Percentiles rank a stretch among this genome's conserved stretches.
Conservation (phyloP, 2,888 invertebrate genomes). For the Cyaniris semiargus region DNA sequence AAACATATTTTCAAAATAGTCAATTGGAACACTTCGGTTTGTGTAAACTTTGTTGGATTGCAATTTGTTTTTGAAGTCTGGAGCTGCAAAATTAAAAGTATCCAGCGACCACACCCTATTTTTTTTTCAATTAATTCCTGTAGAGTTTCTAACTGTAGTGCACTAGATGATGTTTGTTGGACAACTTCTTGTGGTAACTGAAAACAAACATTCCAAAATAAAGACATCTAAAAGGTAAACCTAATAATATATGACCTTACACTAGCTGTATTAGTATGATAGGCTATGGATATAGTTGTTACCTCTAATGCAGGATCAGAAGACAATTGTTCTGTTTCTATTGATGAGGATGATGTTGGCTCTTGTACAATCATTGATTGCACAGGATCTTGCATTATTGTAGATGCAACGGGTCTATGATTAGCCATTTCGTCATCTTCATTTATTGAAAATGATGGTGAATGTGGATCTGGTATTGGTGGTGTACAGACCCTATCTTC, state of each 20-base stretch:
- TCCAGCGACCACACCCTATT: conserved; percentile 25
- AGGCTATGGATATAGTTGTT: conserved; percentile 1
- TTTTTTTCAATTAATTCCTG: not conserved
- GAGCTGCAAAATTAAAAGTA: too few relatives aligned
- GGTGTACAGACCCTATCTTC: not conserved
- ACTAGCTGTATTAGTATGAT: conserved; percentile 1
- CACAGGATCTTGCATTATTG: conserved; percentile 5
- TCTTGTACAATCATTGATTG: not conserved
- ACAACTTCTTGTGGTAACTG: not conserved
- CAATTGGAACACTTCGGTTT: too few relatives aligned
- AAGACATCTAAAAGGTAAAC: not conserved
- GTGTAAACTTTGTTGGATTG: too few relatives aligned
- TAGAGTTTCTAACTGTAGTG: not conserved
- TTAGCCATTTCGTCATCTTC: not conserved
- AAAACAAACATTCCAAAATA: not conserved
- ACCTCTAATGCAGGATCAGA: conserved; percentile 1
- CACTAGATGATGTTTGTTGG: not conserved
- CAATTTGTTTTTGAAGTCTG: too few relatives aligned
- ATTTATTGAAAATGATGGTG: conserved; percentile 6
- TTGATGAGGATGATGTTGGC: conserved; percentile 1
- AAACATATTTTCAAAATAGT: too few relatives aligned
- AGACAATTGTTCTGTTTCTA: conserved; percentile 2
- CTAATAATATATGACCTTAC: not conserved
- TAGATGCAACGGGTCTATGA: not conserved
- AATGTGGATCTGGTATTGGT: not conserved